A percentile compares a stretch with the other conserved stretches of the same genome.
These are phyloP conservation scores for Dysidea cf. avara DNA, from an alignment of 37 sponge, comb jelly and placozoan genomes.

Conservation along the genomic window DNA sequence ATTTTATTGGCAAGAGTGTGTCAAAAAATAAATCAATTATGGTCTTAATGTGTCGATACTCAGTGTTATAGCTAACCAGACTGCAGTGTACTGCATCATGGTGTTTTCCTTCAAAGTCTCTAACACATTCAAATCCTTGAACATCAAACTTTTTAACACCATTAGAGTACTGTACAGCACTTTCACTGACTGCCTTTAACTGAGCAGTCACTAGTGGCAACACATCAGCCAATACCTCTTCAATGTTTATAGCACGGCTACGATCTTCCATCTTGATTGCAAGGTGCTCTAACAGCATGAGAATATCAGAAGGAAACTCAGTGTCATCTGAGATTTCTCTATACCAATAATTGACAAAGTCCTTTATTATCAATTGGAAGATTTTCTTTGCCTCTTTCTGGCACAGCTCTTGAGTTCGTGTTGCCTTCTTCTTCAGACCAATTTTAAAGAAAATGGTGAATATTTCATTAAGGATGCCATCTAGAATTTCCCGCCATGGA, in stretches of 20 bases:
- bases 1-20: conserved; percentile 45
- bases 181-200: conserved; percentile 54
- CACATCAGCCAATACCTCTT: conserved; percentile 35
- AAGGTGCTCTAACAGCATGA: conserved; percentile 49
- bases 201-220: conserved; percentile 44
- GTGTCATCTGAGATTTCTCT: conserved; percentile 28
- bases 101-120: conserved; percentile 44
- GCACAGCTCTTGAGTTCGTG: no score
- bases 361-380: conserved; percentile 55
- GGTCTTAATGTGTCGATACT: conserved; percentile 35
- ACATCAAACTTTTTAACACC: conserved; percentile 42
- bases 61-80: conserved; percentile 22
- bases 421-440: no score
- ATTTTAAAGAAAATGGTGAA: no score
- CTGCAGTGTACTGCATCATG: conserved; percentile 32
- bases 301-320: conserved; percentile 52
- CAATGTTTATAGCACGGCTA: conserved; percentile 31
- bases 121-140: conserved; percentile 25
- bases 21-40: conserved; percentile 51
- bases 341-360: conserved; percentile 64
- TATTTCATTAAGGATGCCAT: no score
- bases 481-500: no score
- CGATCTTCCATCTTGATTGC: conserved; percentile 48
- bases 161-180: conserved; percentile 19
- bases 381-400: conserved; percentile 72